phyloP scores from a whole-genome alignment of 2,797 vertebrate species.

The Erethizon dorsatum region DNA sequence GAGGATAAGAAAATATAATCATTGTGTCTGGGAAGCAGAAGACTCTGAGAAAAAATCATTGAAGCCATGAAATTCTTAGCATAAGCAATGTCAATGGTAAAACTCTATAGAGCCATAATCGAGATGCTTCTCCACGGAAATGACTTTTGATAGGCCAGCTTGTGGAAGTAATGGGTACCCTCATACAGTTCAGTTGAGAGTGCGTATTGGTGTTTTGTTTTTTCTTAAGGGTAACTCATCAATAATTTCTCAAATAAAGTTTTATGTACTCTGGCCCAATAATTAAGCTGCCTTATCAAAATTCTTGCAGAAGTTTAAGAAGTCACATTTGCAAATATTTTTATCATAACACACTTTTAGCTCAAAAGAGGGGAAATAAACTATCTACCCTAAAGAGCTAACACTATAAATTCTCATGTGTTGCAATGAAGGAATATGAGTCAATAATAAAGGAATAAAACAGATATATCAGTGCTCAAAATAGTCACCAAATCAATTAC shows the following conservation, averaged over 20 bases:
- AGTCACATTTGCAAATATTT: neutral
- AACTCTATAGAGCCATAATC: neutral
- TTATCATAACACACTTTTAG: constrained; percentile 11
- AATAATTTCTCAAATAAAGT: constrained; percentile 22
- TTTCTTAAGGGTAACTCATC: neutral
- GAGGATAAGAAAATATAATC: constrained; percentile 42
- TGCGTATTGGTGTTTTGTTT: neutral
- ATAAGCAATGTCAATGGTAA: constrained; percentile 41
- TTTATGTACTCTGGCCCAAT: neutral
- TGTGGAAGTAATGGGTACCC: neutral
- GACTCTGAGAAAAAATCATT: constrained; percentile 10
- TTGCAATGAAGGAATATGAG: neutral
- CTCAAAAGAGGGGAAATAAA: constrained; percentile 18
- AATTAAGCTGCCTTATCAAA: constrained; percentile 8
- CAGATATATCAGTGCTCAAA: neutral
- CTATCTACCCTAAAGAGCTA: neutral
- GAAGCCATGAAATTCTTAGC: constrained; percentile 50
- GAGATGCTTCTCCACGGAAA: neutral
- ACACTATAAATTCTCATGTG: neutral
- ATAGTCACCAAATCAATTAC: neutral
- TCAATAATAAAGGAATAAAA: constrained; percentile 9
- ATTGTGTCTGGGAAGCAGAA: constrained; percentile 51
- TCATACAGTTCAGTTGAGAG: neutral
- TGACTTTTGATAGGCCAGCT: neutral
- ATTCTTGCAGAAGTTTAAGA: constrained; percentile 18